These are phyloP conservation scores for Doryteuthis pealeii DNA, from an alignment of 1,140 invertebrate species.

Conservation along the genomic window DNA sequence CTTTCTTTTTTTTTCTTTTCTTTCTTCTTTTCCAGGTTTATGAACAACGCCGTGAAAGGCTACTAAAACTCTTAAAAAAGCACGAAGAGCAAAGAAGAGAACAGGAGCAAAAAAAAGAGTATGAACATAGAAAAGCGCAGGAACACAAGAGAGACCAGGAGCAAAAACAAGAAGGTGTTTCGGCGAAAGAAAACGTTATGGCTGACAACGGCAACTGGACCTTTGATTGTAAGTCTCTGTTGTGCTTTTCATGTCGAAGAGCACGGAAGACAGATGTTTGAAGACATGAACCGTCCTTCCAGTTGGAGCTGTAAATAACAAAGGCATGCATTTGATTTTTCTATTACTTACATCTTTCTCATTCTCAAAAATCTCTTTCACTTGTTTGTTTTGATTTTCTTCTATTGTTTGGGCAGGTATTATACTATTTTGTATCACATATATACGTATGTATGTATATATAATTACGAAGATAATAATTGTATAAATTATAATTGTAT, in stretches of 20 bases:
- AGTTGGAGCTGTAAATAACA: not conserved
- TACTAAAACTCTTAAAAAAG: no score
- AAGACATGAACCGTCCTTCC: conserved; percentile 2
- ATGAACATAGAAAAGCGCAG: conserved; percentile 63
- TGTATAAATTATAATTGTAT: no score
- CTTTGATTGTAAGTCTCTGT: conserved; percentile 65
- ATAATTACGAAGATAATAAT: no score
- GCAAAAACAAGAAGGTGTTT: conserved; percentile 63
- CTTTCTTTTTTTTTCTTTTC: not conserved
- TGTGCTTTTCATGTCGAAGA: conserved; percentile 50
- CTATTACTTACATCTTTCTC: no score
- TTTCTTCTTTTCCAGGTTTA: not conserved
- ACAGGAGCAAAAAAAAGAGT: conserved; percentile 61
- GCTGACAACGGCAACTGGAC: conserved; percentile 66
- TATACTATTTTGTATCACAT: no score
- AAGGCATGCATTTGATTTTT: not conserved
- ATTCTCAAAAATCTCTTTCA: not conserved
- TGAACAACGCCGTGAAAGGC: conserved; percentile 17
- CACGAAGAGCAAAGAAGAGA: conserved; percentile 36
- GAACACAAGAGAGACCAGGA: conserved; percentile 39
- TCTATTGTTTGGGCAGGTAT: no score
- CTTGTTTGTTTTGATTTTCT: no score
- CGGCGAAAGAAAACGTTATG: conserved; percentile 62
- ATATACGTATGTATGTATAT: no score
- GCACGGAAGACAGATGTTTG: conserved; percentile 42